phyloP scores from a whole-genome alignment of 2,797 vertebrate species.

The Chrysocyon brachyurus region DNA sequence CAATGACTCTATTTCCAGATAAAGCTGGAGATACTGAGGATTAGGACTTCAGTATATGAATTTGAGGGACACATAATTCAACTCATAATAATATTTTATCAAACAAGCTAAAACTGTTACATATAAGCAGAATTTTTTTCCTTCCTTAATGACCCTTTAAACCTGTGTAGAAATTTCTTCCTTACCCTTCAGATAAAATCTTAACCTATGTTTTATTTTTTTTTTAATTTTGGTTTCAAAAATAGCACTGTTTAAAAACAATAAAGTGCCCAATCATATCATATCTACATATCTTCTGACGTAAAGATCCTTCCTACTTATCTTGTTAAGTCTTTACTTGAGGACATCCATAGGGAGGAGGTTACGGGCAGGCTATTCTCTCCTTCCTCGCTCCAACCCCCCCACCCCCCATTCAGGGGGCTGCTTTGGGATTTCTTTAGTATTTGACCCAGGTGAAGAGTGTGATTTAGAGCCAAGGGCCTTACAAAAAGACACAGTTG shows the following conservation, averaged over 20 bases:
- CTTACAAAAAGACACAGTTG: neutral
- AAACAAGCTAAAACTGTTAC: neutral
- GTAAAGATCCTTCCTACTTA: neutral
- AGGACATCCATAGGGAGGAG: neutral
- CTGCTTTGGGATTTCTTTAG: neutral
- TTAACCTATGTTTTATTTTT: neutral
- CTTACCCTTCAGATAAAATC: neutral
- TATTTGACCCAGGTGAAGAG: neutral
- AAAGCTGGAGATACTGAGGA: neutral
- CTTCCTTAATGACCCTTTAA: neutral
- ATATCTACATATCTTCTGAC: neutral
- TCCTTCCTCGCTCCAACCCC: neutral
- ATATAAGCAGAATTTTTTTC: neutral
- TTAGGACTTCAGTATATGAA: neutral
- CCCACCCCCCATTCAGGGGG: neutral
- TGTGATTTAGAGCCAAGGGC: neutral
- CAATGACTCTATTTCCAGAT: neutral
- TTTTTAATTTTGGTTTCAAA: neutral
- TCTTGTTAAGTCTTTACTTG: neutral
- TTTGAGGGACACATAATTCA: neutral
- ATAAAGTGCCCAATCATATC: neutral
- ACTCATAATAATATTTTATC: neutral
- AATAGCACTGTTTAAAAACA: neutral
- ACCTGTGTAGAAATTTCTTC: neutral
- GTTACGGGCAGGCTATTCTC: rapidly evolving